Evolutionary conservation across 2,113 vertebrate species (phyloP).

Genomic region (Pseudois nayaur): DNA sequence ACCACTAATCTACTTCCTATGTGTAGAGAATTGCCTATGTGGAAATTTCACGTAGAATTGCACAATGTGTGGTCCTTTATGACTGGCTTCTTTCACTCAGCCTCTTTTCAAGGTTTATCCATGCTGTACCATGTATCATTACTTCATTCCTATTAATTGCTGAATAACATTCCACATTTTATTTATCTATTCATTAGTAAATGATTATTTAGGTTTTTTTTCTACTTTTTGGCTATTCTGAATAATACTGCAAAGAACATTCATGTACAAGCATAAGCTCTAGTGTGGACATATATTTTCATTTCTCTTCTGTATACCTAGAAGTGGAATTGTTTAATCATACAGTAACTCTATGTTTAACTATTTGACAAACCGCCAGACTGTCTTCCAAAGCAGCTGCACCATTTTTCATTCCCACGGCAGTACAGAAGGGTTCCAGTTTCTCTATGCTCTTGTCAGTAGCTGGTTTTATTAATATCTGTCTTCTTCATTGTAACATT

Average conservation of each 20-base stretch:
- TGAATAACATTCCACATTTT: slow-evolving; percentile 20
- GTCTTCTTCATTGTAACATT: background rate
- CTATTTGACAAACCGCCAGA: background rate
- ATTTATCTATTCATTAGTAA: background rate
- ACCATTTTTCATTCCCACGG: background rate
- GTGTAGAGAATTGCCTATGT: background rate
- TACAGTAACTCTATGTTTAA: background rate
- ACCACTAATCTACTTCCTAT: background rate
- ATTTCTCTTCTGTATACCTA: background rate
- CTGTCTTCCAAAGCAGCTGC: background rate
- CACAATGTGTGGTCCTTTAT: background rate
- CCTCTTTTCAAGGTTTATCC: background rate
- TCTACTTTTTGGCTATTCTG: background rate
- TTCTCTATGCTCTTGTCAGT: background rate
- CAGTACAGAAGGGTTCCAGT: background rate
- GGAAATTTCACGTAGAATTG: background rate
- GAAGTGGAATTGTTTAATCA: background rate
- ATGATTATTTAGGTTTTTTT: background rate
- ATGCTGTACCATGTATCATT: background rate
- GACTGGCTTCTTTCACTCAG: background rate
- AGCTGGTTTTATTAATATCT: background rate
- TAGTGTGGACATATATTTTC: background rate
- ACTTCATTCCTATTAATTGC: background rate
- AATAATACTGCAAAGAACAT: background rate
- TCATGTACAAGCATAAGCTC: background rate